These are phyloP conservation scores for Chelidonichthys spinosus DNA, from an alignment of 2,797 vertebrate species.

Conservation along the genomic window DNA sequence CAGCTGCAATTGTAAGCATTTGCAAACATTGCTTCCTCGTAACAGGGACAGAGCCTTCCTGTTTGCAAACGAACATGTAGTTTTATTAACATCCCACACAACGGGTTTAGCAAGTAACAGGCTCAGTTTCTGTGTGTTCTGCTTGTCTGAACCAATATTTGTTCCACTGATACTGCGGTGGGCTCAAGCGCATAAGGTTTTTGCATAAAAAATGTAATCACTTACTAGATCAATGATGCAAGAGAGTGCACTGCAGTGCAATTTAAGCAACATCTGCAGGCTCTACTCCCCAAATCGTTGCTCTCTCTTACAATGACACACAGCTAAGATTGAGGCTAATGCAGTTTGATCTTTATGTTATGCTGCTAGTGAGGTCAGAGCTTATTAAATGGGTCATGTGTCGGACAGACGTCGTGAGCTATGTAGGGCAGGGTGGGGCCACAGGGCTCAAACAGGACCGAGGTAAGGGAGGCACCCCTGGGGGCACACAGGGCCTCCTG, in stretches of 20 bases:
- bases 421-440: conserved; percentile 69
- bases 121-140: conserved; percentile 17
- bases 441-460: conserved; percentile 30
- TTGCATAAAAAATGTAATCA: conserved; percentile 60
- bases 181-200: conserved; percentile 14
- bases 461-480: conserved; percentile 44
- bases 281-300: conserved; percentile 27
- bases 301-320: conserved; percentile 11
- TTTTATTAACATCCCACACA: not conserved
- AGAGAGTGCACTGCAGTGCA: conserved; percentile 50
- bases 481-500: conserved; percentile 28
- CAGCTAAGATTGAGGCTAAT: conserved; percentile 56
- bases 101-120: conserved; percentile 8
- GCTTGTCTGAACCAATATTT: conserved; percentile 33
- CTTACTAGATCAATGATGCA: conserved; percentile 68
- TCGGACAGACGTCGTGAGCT: conserved; percentile 65
- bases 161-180: conserved; percentile 11
- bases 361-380: conserved; percentile 56
- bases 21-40: conserved; percentile 51
- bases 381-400: conserved; percentile 68
- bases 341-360: conserved; percentile 60
- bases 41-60: conserved; percentile 36
- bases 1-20: conserved; percentile 20
- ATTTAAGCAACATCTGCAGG: conserved; percentile 65
- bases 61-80: conserved; percentile 40